Evolutionary conservation across 2,113 vertebrate species (phyloP).

Genomic region (Struthidea cinerea): DNA sequence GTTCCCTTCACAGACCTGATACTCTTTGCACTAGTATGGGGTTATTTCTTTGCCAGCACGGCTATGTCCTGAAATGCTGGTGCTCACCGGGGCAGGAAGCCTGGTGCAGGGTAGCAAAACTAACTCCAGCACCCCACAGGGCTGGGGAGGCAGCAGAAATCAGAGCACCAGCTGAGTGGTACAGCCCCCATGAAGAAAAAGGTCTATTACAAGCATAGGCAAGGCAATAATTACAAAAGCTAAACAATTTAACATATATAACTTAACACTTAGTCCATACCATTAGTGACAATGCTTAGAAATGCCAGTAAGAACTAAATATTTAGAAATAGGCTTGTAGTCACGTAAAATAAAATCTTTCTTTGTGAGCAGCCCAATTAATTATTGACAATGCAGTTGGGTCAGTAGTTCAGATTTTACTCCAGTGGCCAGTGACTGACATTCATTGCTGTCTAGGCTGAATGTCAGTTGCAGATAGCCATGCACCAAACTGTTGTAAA

Average conservation of each 20-base stretch:
- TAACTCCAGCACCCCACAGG: not conserved
- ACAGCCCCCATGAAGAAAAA: not conserved
- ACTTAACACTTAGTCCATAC: not conserved
- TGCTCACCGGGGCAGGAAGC: accelerated
- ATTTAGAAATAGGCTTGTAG: not conserved
- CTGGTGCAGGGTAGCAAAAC: not conserved
- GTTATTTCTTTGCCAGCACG: not conserved
- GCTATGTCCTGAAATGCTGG: not conserved
- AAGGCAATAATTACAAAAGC: not conserved
- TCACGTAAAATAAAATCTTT: not conserved
- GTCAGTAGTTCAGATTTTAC: not conserved
- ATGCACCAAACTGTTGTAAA: not conserved
- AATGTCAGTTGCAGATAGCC: not conserved
- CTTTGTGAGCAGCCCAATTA: not conserved
- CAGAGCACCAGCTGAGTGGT: not conserved
- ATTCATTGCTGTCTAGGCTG: not conserved
- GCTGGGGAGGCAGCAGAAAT: not conserved
- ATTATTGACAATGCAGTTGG: not conserved
- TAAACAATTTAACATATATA: not conserved
- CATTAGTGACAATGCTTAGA: not conserved
- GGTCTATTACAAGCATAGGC: not conserved
- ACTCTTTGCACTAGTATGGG: accelerated
- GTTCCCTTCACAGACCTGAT: not conserved
- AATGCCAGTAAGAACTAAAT: not conserved
- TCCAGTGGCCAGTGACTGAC: not conserved